These are phyloP conservation scores for Actinostola sp. DNA, from an alignment of 92 coral and sea anemone species.

Conservation along the genomic window DNA sequence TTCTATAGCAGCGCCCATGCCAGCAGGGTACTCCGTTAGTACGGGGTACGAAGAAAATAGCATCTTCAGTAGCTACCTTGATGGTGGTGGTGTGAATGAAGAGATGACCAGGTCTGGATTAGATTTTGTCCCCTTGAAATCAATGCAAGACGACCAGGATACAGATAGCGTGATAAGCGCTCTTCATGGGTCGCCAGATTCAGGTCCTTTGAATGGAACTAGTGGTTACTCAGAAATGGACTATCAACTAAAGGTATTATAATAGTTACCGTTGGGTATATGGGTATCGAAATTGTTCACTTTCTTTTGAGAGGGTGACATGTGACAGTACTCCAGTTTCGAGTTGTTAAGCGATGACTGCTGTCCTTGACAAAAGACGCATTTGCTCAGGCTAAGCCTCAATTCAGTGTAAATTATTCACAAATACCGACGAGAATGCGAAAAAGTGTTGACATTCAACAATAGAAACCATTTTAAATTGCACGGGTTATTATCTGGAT, in stretches of 20 bases:
- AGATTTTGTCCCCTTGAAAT: conserved; percentile 60
- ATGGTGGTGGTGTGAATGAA: conserved; percentile 18
- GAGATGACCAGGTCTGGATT: conserved; percentile 28
- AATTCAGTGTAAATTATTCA: too few relatives aligned
- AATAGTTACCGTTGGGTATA: background rate
- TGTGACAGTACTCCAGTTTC: too few relatives aligned
- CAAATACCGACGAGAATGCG: too few relatives aligned
- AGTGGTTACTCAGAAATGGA: conserved; percentile 11
- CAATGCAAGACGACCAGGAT: conserved; percentile 49
- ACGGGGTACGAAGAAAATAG: conserved; percentile 22
- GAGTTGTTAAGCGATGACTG: too few relatives aligned
- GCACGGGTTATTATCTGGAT: too few relatives aligned
- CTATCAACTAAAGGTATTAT: conserved; percentile 29
- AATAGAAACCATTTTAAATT: too few relatives aligned
- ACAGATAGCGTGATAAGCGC: conserved; percentile 66
- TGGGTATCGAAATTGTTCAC: too few relatives aligned
- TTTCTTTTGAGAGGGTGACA: too few relatives aligned
- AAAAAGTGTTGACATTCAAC: too few relatives aligned
- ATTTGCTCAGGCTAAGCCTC: too few relatives aligned
- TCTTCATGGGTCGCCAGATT: conserved; percentile 36
- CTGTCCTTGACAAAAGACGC: too few relatives aligned
- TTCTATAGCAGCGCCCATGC: conserved; percentile 2
- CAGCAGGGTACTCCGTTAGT: conserved; percentile 15
- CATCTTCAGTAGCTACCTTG: conserved; percentile 16
- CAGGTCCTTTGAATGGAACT: conserved; percentile 20